These are phyloP conservation scores for Linurgus olivaceus DNA, from an alignment of 2,797 vertebrate genomes.

Conservation along the genomic window DNA sequence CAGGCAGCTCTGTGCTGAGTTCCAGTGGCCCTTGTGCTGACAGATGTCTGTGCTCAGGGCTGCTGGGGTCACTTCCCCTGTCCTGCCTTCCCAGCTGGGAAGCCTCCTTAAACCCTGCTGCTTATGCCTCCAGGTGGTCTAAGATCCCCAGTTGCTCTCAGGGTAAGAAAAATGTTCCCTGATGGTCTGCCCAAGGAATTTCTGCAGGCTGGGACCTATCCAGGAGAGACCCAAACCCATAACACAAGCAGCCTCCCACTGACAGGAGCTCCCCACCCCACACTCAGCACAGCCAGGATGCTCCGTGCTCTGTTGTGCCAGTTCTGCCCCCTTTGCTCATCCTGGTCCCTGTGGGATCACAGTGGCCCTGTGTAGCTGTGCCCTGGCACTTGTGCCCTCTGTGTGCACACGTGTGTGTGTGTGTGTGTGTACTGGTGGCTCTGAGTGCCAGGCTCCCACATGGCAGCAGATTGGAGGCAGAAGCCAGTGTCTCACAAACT, in stretches of 20 bases:
- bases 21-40: not conserved
- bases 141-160: not conserved
- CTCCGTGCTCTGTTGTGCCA: not conserved
- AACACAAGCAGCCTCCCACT: not conserved
- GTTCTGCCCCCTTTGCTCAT: not conserved
- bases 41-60: not conserved
- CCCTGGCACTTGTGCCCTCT: not conserved
- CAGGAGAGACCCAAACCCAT: not conserved
- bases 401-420: not conserved
- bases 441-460: not conserved
- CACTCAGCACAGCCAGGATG: not conserved
- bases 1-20: not conserved
- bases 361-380: not conserved
- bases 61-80: not conserved
- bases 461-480: constrained; percentile 50
- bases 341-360: not conserved
- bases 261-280: not conserved
- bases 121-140: not conserved
- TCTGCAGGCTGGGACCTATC: not conserved
- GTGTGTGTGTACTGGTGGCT: not conserved
- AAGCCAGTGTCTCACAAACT: not conserved
- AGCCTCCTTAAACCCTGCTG: not conserved
- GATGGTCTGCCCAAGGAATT: not conserved
- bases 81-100: not conserved
- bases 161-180: not conserved